Evolutionary conservation across 2,797 vertebrate genomes (phyloP).

Genomic region (Danio aesculapii): DNA sequence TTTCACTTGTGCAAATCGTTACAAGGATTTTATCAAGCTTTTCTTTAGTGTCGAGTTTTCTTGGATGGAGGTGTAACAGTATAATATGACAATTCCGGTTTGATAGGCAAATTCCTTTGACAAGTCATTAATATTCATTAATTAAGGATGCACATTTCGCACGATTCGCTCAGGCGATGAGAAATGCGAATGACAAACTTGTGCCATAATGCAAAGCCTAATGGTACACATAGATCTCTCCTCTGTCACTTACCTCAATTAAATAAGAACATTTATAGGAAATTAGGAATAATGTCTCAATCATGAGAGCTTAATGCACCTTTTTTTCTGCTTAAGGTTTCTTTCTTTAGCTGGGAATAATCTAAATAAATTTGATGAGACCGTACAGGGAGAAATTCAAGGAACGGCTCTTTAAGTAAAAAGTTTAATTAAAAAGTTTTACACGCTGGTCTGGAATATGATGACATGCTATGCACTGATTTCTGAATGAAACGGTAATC

Average conservation of each 20-base stretch:
- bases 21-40: too few species aligned
- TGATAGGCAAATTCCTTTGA: constrained; percentile 20
- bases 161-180: constrained; percentile 3
- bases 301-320: constrained; percentile 54
- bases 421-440: constrained; percentile 51
- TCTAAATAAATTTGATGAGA: constrained; percentile 51
- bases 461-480: constrained; percentile 15
- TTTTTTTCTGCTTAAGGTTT: constrained; percentile 60
- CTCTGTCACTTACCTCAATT: constrained; percentile 54
- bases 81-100: neutral
- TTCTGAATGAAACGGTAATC: neutral
- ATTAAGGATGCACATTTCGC: constrained; percentile 9
- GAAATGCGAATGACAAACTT: constrained; percentile 54
- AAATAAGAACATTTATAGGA: constrained; percentile 63
- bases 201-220: constrained; percentile 45
- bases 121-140: constrained; percentile 44
- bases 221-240: constrained; percentile 56
- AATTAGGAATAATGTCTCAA: constrained; percentile 67
- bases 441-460: constrained; percentile 27
- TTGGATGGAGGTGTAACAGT: neutral
- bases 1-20: too few species aligned
- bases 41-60: neutral
- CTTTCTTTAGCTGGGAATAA: constrained; percentile 40
- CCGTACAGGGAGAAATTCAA: constrained; percentile 11
- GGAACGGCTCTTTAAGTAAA: constrained; percentile 5